A percentile compares a stretch with the other conserved stretches of the same genome.
Conservation (phyloP, 2,888 invertebrate genomes). For the Leptogaster cylindrica region DNA sequence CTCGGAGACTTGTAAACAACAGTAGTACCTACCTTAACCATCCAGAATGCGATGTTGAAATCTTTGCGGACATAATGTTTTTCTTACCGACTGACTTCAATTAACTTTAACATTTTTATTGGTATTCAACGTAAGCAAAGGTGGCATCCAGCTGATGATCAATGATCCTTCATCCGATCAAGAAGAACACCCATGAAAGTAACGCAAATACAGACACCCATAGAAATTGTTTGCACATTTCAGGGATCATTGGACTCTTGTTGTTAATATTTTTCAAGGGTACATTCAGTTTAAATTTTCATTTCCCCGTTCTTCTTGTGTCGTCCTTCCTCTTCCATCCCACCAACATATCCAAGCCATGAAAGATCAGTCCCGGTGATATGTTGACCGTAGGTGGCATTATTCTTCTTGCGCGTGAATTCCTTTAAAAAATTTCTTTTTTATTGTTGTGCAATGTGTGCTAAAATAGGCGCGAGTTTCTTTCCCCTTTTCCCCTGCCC, state of each 20-base stretch:
- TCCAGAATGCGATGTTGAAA: no score
- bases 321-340: neutral
- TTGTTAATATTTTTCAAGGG: no score
- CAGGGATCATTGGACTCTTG: no score
- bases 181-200: constrained; percentile 15
- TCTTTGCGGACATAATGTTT: no score
- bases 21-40: no score
- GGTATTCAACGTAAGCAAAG: constrained; percentile 20
- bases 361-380: neutral
- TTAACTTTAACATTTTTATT: no score
- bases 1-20: neutral
- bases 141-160: constrained; percentile 19
- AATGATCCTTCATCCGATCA: constrained; percentile 23
- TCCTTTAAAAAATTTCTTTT: neutral
- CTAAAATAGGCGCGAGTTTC: neutral
- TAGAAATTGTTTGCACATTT: no score
- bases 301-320: no score
- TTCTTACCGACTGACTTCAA: constrained; percentile 3
- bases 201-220: no score
- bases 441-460: neutral
- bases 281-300: no score
- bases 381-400: neutral
- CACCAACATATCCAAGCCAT: neutral
- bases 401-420: constrained; percentile 3
- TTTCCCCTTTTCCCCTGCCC: neutral